Evolutionary conservation across 2,797 vertebrate genomes (phyloP), one percentile per base, ranked within the genome.

Genomic region (Sarcoramphus papa): DNA sequence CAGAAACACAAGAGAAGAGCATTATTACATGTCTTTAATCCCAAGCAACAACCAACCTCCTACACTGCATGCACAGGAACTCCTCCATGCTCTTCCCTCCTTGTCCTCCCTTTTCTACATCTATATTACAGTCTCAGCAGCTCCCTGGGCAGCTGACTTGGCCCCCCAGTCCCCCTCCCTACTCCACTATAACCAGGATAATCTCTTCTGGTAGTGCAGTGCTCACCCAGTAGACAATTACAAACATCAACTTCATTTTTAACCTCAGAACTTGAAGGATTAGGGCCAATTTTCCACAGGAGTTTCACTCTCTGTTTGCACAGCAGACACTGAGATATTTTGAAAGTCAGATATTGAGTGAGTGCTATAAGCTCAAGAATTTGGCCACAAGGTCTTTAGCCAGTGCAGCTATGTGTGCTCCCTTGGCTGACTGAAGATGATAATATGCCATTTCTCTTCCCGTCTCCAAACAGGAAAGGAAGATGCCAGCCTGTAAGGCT

Each of bases 11-110:
- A 80, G 59, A 54, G 41, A 30, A n/a, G 18, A 79, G 76, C 7
- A 11, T 70, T 14, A 33, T 10, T 23, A 6, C 11, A 12, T 1
- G 16, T 27, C 10, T 62, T 75, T 14, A 10, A 82, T 4, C 3
- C 4, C 0, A 18, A 30, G 14, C 48, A 67, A 8, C 17, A 4
- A 4, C 10, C 6, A 25, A 10, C 19, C 33, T 59, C 47, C 63
- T 22, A 25, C 8, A 1, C 48, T 7, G 22, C 24, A 1, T 0
- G 2, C 31, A 19, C 25, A 37, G 51, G 15, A 72, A 4, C 27
- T 57, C n/a, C 56, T 51, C 69, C 22, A 0, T 7, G 17, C 41
- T 63, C n/a, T 3, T 51, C 45, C 10, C 19, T 43, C 70, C 69
- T 28, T 2, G 7, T 6, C 51, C 80, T 72, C 83, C 47, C 35